Percentiles rank a stretch among this genome's conserved stretches.
Conservation (phyloP, 2,888 invertebrate genomes). For the Ophioninae sp. region DNA sequence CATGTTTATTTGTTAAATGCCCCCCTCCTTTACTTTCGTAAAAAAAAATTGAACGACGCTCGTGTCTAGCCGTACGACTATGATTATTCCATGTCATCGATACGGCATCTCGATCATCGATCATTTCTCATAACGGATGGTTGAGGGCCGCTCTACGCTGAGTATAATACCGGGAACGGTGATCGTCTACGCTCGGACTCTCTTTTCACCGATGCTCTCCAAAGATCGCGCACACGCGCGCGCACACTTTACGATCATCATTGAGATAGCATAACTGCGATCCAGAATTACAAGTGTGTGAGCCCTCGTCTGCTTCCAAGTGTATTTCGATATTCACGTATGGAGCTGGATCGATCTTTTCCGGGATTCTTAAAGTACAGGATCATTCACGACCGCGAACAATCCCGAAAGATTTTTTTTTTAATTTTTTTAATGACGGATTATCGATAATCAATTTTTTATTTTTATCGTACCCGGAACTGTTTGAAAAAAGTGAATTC, state of each 20-base stretch:
- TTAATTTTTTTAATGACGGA: neutral
- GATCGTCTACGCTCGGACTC: slow-evolving; percentile 24
- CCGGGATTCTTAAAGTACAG: no score
- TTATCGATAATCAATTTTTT: no score
- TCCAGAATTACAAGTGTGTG: slow-evolving; percentile 4
- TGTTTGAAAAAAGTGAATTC: no score
- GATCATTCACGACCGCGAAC: no score
- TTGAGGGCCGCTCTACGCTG: slow-evolving; percentile 42
- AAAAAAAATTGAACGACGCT: neutral
- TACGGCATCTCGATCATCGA: slow-evolving; percentile 70
- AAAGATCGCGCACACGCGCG: slow-evolving; percentile 5
- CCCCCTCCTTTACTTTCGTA: no score
- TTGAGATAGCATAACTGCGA: slow-evolving; percentile 47
- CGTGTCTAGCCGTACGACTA: slow-evolving; percentile 52
- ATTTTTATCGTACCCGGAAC: no score
- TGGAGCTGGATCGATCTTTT: neutral
- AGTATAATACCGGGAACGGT: slow-evolving; percentile 25
- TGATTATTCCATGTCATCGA: slow-evolving; percentile 73
- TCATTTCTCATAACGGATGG: slow-evolving; percentile 70
- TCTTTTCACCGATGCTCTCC: slow-evolving; percentile 33
- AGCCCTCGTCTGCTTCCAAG: no score
- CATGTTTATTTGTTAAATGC: no score
- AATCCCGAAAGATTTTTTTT: neutral
- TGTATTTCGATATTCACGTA: neutral
- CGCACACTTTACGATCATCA: slow-evolving; percentile 45